Base-by-base conservation (phyloP, 2,113 vertebrate genomes). In the Hucho hucho region DNA sequence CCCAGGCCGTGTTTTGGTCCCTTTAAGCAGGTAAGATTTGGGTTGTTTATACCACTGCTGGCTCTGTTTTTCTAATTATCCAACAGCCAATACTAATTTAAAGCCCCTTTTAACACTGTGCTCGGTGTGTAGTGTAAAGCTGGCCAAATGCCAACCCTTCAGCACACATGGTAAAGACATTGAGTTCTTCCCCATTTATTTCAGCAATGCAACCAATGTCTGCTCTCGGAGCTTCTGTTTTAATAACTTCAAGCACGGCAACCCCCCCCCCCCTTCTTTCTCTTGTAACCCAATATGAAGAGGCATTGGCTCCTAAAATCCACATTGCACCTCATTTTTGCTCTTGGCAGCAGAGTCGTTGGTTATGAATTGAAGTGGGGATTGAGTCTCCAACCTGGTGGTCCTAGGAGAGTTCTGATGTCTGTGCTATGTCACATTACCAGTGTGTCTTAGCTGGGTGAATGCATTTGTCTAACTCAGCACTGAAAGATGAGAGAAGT, bases 121-220 rank as follows among this genome's bases (percentile, higher is more conserved):
- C 73, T n/a, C 20, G 37, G 78, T 74, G 78, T 74, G 53, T 73
- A 83, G 86, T 65, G 85, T 80, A 74, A 77, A 22, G 65, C 81
- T 91, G 91, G 84, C 85, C 64, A 43, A 47, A 71, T 24, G 80
- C 91, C 88, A 87, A 74, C 68, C 80, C 81, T 72, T 72, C 32
- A 83, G 84, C 89, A 88, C 91, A 92, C 70, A 88, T 93, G 92
- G 81, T 80, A 79, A 88, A 87, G 26, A 1, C 72, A 83, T 92
- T 73, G 77, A 84, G 80, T 76, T 83, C 43, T 56, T 75, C 70
- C 83, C 56, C 68, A 56, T 80, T 90, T 87, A 80, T 85, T 87
- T 79, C 59, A 81, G 70, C 77, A 69, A 78, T 87, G 81, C 81
- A 61, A 76, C 68, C 63, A 64, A 69, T 73, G 70, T 76, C 80